These are phyloP conservation scores for Eupsilia transversa DNA, from an alignment of 2,888 invertebrate genomes.

Conservation along the genomic window DNA sequence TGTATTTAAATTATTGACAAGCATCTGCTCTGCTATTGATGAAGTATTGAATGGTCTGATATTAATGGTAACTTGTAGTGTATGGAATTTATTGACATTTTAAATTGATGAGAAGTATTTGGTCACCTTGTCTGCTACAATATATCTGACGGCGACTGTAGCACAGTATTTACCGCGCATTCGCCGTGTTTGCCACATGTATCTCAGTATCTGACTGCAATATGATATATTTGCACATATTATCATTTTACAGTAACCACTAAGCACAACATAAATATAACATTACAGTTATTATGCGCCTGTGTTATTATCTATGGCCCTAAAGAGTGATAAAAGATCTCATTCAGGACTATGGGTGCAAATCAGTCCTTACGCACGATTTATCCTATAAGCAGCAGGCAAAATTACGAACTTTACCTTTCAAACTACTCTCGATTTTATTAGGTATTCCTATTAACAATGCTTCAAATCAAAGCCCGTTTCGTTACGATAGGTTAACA, in stretches of 20 bases:
- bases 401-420: neutral
- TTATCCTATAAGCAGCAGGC: neutral
- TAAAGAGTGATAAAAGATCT: neutral
- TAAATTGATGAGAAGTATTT: no score
- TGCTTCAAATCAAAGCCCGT: neutral
- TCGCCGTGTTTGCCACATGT: neutral
- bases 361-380: neutral
- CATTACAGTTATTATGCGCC: neutral
- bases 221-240: slow-evolving; percentile 5
- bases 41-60: no score
- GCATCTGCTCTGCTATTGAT: no score
- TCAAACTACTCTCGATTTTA: neutral
- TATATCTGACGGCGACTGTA: no score
- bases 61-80: no score
- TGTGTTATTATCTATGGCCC: neutral
- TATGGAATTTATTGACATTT: no score
- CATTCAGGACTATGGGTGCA: neutral
- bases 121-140: no score
- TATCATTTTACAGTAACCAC: neutral
- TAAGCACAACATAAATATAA: neutral
- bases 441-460: neutral
- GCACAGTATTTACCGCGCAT: neutral
- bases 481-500: slow-evolving; percentile 26
- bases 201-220: neutral
- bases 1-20: no score